These are phyloP conservation scores for Copidosoma floridanum DNA, from an alignment of 1,140 invertebrate genomes.

Conservation along the genomic window DNA sequence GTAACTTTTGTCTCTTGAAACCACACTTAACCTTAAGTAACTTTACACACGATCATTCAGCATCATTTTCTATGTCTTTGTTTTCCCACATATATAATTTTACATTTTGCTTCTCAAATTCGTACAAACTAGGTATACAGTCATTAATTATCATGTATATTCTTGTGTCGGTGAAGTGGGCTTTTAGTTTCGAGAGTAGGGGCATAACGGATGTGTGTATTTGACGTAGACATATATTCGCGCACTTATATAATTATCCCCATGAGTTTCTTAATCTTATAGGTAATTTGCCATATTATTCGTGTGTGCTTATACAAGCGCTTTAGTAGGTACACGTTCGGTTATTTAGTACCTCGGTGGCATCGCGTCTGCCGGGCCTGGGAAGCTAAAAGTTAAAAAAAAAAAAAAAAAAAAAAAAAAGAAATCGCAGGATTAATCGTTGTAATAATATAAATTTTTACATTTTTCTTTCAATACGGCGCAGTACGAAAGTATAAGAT, in stretches of 20 bases:
- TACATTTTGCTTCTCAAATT: constrained; percentile 24
- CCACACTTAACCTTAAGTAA: constrained; percentile 23
- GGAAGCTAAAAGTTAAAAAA: constrained; percentile 58
- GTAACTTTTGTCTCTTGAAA: neutral
- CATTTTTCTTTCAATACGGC: constrained; percentile 9
- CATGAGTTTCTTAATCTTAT: constrained; percentile 18
- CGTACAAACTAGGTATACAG: constrained; percentile 30
- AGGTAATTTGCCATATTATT: constrained; percentile 23
- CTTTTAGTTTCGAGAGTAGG: constrained; percentile 31
- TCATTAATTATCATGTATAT: constrained; percentile 34
- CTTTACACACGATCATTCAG: constrained; percentile 22
- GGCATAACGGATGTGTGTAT: constrained; percentile 35
- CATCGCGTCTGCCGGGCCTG: constrained; percentile 58
- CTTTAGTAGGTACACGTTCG: constrained; percentile 24
- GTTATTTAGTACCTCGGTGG: constrained; percentile 55
- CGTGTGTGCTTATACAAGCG: no score
- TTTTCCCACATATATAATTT: no score
- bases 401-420: constrained; percentile 53
- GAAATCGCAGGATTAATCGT: constrained; percentile 54
- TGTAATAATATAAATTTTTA: constrained; percentile 3
- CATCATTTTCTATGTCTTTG: constrained; percentile 10
- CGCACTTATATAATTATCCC: no score
- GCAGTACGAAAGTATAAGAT: constrained; percentile 52
- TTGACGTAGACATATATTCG: constrained; percentile 21
- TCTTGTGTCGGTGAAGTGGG: constrained; percentile 28